These are phyloP conservation scores for Clarias macrocephalus DNA, from an alignment of 2,113 vertebrate species.

Conservation along the genomic window DNA sequence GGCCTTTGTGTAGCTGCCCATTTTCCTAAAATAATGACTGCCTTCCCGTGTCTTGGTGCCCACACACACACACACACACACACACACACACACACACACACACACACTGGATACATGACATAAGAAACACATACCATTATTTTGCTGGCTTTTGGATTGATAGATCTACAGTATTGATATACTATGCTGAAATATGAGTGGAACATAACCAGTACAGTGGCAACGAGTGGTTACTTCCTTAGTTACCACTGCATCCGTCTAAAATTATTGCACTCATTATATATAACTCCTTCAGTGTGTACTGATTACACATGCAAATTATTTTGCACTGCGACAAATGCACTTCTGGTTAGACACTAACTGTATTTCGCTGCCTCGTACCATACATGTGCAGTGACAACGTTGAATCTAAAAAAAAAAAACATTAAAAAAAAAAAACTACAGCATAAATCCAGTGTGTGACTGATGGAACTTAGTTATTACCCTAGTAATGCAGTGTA, in stretches of 20 bases:
- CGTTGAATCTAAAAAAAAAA: no score
- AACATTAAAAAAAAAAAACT: no score
- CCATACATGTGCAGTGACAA: no score
- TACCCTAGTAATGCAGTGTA: no score
- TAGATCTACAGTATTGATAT: not conserved
- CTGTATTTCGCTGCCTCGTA: no score
- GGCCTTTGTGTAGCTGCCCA: slow-evolving; percentile 9
- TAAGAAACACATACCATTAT: slow-evolving; percentile 9
- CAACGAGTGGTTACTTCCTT: not conserved
- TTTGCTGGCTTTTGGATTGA: not conserved
- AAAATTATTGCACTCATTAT: no score
- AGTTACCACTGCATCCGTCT: not conserved
- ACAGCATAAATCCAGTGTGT: no score
- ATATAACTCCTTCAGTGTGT: no score
- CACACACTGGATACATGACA: slow-evolving; percentile 1
- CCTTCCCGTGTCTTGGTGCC: not conserved
- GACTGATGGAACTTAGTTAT: no score
- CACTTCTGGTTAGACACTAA: no score
- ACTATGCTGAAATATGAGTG: not conserved
- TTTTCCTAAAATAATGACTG: slow-evolving; percentile 18
- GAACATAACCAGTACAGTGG: not conserved
- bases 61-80: not conserved
- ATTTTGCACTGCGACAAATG: no score
- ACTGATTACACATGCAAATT: no score
- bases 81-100: not conserved